A percentile compares a stretch with the other conserved stretches of the same genome.
These are phyloP conservation scores for Syngnathoides biaculeatus DNA, from an alignment of 2,113 vertebrate genomes.

Conservation along the genomic window DNA sequence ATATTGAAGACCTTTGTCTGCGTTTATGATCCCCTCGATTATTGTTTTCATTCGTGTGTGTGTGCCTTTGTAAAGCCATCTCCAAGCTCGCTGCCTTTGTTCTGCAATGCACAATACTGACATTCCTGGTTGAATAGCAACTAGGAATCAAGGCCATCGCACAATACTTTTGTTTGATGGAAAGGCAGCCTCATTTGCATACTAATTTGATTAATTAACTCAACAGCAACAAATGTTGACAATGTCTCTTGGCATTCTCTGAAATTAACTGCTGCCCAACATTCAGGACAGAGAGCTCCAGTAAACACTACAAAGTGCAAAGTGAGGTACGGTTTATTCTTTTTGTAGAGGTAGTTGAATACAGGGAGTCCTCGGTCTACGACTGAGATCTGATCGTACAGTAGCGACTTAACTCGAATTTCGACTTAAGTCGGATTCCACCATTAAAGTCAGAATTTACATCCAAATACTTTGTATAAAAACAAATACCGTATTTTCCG, in stretches of 20 bases:
- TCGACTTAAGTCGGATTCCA: too few species aligned
- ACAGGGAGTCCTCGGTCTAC: too few species aligned
- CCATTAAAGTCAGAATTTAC: too few species aligned
- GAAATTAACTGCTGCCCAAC: slow-evolving; percentile 42
- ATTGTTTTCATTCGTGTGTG: slow-evolving; percentile 23
- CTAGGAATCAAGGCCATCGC: slow-evolving; percentile 53
- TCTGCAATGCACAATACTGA: slow-evolving; percentile 27
- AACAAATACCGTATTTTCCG: too few species aligned
- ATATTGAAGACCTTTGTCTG: slow-evolving; percentile 48
- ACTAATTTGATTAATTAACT: slow-evolving; percentile 64
- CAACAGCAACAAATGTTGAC: slow-evolving; percentile 35
- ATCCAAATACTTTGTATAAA: too few species aligned
- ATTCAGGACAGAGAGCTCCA: neutral
- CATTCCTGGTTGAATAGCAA: slow-evolving; percentile 60
- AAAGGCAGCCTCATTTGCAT: slow-evolving; percentile 57
- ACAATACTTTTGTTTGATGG: slow-evolving; percentile 56
- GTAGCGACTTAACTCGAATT: too few species aligned
- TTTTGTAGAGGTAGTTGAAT: too few species aligned
- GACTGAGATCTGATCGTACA: too few species aligned
- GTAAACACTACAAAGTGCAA: slow-evolving; percentile 1
- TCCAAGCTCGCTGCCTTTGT: slow-evolving; percentile 43
- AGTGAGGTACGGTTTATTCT: neutral
- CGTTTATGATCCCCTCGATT: slow-evolving; percentile 41
- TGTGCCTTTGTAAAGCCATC: slow-evolving; percentile 37
- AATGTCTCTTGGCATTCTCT: slow-evolving; percentile 26